phyloP scores from a whole-genome alignment of 2,888 invertebrate genomes.

The Lordiphosa andalusiaca region DNA sequence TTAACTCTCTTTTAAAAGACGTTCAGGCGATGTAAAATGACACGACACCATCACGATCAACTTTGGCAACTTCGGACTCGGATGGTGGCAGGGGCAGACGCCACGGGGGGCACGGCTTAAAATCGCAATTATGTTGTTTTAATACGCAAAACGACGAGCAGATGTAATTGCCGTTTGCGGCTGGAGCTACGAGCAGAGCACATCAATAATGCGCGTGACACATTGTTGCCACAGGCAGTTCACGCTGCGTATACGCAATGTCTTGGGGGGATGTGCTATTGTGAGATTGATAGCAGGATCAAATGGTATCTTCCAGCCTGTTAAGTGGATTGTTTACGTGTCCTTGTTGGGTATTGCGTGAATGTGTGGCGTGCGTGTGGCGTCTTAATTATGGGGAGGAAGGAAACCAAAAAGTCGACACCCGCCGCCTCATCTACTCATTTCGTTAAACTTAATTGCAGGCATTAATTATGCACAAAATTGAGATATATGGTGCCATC shows the following conservation, averaged over 20 bases:
- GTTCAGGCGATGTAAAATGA: not conserved
- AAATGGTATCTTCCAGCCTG: slow-evolving; percentile 66
- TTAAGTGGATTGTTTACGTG: slow-evolving; percentile 62
- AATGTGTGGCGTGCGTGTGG: slow-evolving; percentile 16
- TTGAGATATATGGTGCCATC: slow-evolving; percentile 54
- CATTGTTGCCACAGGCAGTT: slow-evolving; percentile 39
- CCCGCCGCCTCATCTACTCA: not conserved
- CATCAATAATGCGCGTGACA: slow-evolving; percentile 52
- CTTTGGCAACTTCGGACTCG: slow-evolving; percentile 44
- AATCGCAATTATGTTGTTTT: slow-evolving; percentile 68
- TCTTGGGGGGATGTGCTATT: slow-evolving; percentile 30
- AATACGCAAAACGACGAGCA: slow-evolving; percentile 50
- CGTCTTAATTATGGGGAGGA: slow-evolving; percentile 45
- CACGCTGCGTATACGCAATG: slow-evolving; percentile 50
- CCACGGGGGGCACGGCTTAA: slow-evolving; percentile 40
- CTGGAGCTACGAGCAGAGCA: slow-evolving; percentile 24
- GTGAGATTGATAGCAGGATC: slow-evolving; percentile 64
- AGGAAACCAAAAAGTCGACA: slow-evolving; percentile 30
- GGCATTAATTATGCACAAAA: slow-evolving; percentile 63
- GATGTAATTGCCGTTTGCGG: slow-evolving; percentile 49
- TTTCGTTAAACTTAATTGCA: slow-evolving; percentile 51
- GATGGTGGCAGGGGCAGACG: slow-evolving; percentile 30
- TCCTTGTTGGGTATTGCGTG: slow-evolving; percentile 13
- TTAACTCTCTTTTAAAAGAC: slow-evolving; percentile 35
- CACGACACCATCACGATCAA: slow-evolving; percentile 30